phyloP scores from a whole-genome alignment of 2,113 vertebrate genomes.

The Chunga burmeisteri region DNA sequence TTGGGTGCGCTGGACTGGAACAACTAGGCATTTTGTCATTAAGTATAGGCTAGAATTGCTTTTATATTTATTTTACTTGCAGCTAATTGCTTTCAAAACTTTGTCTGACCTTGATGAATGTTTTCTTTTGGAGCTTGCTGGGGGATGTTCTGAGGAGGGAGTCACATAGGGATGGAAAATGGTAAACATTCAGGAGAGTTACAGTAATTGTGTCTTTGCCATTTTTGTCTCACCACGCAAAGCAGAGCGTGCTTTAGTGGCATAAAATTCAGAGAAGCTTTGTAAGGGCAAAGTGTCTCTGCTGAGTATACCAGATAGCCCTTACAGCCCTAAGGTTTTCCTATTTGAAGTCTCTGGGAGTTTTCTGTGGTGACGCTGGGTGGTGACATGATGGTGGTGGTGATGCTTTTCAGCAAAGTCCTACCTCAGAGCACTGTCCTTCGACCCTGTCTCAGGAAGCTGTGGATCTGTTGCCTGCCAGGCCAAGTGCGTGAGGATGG shows the following conservation, averaged over 20 bases:
- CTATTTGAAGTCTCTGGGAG: not conserved
- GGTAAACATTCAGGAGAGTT: not conserved
- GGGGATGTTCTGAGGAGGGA: constrained; percentile 9
- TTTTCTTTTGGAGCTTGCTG: constrained; percentile 45
- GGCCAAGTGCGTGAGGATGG: not conserved
- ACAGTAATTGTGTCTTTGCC: constrained; percentile 21
- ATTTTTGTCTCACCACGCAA: not conserved
- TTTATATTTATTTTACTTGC: constrained; percentile 52
- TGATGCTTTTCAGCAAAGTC: not conserved
- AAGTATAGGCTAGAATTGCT: constrained; percentile 25
- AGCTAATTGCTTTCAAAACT: constrained; percentile 43
- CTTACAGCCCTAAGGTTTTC: not conserved
- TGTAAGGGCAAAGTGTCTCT: not conserved
- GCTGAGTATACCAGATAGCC: not conserved
- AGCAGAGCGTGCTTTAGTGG: not conserved
- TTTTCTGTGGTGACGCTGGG: not conserved
- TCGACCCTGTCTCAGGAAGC: not conserved
- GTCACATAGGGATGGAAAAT: constrained; percentile 20
- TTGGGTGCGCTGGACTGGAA: constrained; percentile 20
- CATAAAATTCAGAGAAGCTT: not conserved
- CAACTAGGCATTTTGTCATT: constrained; percentile 4
- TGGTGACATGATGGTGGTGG: not conserved
- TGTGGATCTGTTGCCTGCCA: not conserved
- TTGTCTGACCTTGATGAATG: constrained; percentile 32
- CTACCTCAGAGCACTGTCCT: not conserved